Conservation (phyloP, 2,113 vertebrate species). For the Cranoglanis bouderius region DNA sequence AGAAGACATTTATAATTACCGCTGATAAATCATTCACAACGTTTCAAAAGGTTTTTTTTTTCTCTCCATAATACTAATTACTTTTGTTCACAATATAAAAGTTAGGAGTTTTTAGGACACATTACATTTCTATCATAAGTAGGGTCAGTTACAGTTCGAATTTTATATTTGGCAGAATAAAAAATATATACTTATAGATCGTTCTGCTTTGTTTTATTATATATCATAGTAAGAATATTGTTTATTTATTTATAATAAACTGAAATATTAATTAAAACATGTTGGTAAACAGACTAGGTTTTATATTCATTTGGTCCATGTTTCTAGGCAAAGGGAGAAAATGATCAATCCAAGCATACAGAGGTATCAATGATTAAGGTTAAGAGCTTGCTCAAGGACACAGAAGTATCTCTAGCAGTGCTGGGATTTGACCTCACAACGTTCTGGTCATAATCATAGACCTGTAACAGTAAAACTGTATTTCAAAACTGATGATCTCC, state of each 20-base stretch:
- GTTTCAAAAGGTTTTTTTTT: not conserved
- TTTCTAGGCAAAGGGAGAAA: not conserved
- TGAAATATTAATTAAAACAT: not conserved
- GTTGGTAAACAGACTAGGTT: not conserved
- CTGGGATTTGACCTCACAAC: not conserved
- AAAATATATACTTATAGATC: too few species aligned
- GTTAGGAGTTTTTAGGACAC: not conserved
- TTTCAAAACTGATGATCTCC: too few species aligned
- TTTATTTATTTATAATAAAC: not conserved
- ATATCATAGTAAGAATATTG: not conserved
- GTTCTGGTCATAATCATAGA: not conserved
- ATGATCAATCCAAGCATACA: not conserved
- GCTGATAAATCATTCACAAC: conserved; percentile 5
- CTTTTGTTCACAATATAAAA: not conserved
- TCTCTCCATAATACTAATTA: not conserved
- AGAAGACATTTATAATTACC: not conserved
- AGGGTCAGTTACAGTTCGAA: not conserved
- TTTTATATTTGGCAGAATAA: not conserved
- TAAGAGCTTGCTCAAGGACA: not conserved
- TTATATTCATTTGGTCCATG: not conserved
- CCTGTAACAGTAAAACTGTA: too few species aligned
- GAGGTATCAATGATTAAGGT: not conserved
- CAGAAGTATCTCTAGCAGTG: not conserved
- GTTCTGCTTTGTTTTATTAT: not conserved
- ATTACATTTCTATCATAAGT: not conserved